Percentiles rank a stretch among this genome's conserved stretches.
Conservation (phyloP, 2,797 vertebrate genomes). For the Xenopus petersii region DNA sequence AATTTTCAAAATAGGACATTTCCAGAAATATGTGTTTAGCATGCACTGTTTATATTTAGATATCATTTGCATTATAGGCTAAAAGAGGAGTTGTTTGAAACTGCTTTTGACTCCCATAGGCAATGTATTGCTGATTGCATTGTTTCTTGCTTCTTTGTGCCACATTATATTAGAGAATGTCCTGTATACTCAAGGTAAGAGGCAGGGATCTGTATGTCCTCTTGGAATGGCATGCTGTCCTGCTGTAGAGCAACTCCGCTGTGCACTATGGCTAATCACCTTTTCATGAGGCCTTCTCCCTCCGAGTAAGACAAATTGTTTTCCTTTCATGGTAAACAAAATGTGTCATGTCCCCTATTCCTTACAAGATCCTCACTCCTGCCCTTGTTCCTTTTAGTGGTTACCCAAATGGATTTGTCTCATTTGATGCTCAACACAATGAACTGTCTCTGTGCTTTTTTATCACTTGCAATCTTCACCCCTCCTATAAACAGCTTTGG, state of each 20-base stretch:
- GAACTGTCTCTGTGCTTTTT: not conserved
- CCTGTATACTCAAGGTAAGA: conserved; percentile 44
- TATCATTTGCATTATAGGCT: too few species aligned
- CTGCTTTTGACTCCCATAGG: not conserved
- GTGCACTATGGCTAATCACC: conserved; percentile 2
- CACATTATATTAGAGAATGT: conserved; percentile 47
- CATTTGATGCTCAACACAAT: conserved; percentile 19
- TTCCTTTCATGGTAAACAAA: conserved; percentile 6
- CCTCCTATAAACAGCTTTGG: conserved; percentile 1
- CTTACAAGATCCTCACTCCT: conserved; percentile 25
- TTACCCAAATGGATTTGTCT: not conserved
- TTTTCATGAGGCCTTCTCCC: conserved; percentile 21
- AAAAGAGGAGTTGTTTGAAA: too few species aligned
- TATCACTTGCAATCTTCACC: conserved; percentile 18
- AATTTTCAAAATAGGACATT: too few species aligned
- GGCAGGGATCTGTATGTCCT: conserved; percentile 15
- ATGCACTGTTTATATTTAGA: too few species aligned
- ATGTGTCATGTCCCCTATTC: not conserved
- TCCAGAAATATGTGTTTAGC: too few species aligned
- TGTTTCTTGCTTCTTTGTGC: conserved; percentile 50
- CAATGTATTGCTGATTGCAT: conserved; percentile 37
- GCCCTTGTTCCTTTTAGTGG: conserved; percentile 2
- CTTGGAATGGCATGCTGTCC: conserved; percentile 32
- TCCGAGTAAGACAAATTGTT: conserved; percentile 13
- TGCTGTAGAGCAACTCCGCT: conserved; percentile 28